phyloP scores from a whole-genome alignment of 1,140 invertebrate genomes.

The Teleogryllus occipitalis region DNA sequence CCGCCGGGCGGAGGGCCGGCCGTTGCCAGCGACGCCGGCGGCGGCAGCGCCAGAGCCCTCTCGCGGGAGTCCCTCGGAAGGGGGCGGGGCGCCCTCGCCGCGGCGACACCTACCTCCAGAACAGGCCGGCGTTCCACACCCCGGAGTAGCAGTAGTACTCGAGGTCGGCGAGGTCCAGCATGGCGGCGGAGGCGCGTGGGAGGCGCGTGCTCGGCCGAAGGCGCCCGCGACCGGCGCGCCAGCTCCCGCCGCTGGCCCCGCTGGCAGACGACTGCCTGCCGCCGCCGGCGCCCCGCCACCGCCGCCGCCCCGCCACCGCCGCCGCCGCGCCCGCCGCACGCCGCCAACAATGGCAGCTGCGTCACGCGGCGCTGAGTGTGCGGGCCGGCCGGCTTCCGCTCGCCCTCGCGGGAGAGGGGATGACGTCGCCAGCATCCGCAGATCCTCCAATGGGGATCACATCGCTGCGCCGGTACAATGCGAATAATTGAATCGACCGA shows the following conservation, averaged over 20 bases:
- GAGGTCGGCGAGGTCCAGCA: not conserved
- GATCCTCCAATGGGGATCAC: too few species aligned
- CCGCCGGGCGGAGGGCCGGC: too few species aligned
- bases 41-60: not conserved
- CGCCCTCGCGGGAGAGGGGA: not conserved
- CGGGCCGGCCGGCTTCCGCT: not conserved
- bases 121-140: not conserved
- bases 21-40: too few species aligned
- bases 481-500: too few species aligned
- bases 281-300: too few species aligned
- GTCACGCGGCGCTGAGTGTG: not conserved
- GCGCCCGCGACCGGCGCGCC: too few species aligned
- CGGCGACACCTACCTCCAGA: not conserved
- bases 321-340: too few species aligned
- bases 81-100: too few species aligned
- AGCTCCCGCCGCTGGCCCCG: not conserved
- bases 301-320: too few species aligned
- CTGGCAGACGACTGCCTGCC: not conserved
- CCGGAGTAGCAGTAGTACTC: not conserved
- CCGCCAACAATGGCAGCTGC: not conserved
- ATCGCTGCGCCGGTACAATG: too few species aligned
- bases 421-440: not conserved
- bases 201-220: too few species aligned
- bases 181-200: not conserved
- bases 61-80: not conserved